Percentiles rank a stretch among this genome's conserved stretches.
These are phyloP conservation scores for Prosopocoilus inquinatus DNA, from an alignment of 2,888 invertebrate genomes.

Conservation along the genomic window DNA sequence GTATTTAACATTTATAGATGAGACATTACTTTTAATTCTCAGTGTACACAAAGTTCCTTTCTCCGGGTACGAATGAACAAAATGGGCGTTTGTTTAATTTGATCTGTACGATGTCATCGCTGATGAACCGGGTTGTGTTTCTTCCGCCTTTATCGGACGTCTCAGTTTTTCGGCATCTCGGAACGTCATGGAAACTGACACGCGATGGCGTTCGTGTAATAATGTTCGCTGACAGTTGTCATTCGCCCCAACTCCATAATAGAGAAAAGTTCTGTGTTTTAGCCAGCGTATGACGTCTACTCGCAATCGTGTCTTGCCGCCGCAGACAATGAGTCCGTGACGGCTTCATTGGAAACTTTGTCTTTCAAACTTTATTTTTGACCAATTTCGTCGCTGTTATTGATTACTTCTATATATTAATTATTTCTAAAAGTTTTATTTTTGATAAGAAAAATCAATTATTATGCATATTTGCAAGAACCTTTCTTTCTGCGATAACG, in stretches of 20 bases:
- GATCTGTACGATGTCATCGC: no score
- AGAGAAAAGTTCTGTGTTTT: constrained; percentile 46
- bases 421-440: no score
- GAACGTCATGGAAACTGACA: constrained; percentile 40
- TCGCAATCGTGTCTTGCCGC: constrained; percentile 26
- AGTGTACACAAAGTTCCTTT: no score
- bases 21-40: no score
- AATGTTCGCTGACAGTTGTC: constrained; percentile 51
- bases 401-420: no score
- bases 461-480: no score
- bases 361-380: constrained; percentile 29
- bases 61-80: no score
- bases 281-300: constrained; percentile 30
- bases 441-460: no score
- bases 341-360: constrained; percentile 28
- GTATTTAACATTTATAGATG: no score
- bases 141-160: constrained; percentile 31
- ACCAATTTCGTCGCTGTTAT: constrained; percentile 23
- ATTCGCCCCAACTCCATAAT: constrained; percentile 45
- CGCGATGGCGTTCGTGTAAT: constrained; percentile 44
- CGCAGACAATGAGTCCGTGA: not conserved
- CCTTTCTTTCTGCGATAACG: no score
- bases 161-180: constrained; percentile 33
- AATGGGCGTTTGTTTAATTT: no score
- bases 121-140: not conserved